These are phyloP conservation scores for Hippasteria phrygiana DNA, from an alignment of 53 echinoderm and acorn worm species.

Conservation along the genomic window DNA sequence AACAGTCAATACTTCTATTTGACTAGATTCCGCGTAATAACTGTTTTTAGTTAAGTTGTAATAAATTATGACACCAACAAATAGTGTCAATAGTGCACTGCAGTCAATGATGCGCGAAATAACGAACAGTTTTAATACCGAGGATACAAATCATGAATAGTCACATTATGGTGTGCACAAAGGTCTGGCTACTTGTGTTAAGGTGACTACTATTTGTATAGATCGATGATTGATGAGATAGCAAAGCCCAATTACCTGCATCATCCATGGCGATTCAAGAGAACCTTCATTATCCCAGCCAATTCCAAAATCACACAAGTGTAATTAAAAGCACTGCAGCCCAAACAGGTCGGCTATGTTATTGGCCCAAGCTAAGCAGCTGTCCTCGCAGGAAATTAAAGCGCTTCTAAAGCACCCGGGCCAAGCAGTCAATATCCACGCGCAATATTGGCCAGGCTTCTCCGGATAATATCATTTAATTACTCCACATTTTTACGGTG, in stretches of 20 bases:
- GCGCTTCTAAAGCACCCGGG: constrained; percentile 60
- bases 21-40: too few relatives aligned
- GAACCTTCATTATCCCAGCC: constrained; percentile 55
- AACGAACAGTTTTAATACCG: background rate
- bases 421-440: constrained; percentile 67
- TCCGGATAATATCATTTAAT: constrained; percentile 68
- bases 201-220: constrained; percentile 57
- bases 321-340: constrained; percentile 68
- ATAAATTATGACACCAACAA: too few relatives aligned
- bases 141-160: background rate
- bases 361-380: constrained; percentile 60
- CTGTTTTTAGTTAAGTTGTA: too few relatives aligned
- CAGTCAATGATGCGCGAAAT: background rate
- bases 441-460: constrained; percentile 59
- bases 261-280: constrained; percentile 53
- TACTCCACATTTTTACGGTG: constrained; percentile 70
- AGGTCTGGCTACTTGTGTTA: constrained; percentile 23
- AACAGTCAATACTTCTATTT: too few relatives aligned
- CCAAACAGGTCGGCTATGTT: constrained; percentile 57
- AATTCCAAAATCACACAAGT: constrained; percentile 70
- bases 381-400: constrained; percentile 68
- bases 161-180: too few relatives aligned
- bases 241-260: constrained; percentile 54
- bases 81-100: too few relatives aligned
- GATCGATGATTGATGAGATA: constrained; percentile 54